Conservation (phyloP, 2,888 invertebrate species). For the Trachelus troglodyta region DNA sequence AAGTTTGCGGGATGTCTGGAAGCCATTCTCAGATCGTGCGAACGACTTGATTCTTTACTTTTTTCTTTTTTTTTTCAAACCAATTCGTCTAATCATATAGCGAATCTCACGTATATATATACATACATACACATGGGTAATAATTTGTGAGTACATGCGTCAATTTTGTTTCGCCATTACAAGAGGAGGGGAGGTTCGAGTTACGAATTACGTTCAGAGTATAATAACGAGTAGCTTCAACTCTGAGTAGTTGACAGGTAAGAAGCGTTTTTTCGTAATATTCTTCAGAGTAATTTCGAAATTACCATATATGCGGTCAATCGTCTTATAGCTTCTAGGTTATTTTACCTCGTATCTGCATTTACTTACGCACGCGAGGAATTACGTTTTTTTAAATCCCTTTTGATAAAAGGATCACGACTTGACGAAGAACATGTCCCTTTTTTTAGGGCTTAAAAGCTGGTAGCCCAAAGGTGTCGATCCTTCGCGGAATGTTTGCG, state of each 20-base stretch:
- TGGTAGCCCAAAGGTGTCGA: not conserved
- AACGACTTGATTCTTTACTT: not conserved
- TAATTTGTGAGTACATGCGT: not conserved
- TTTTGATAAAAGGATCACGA: not conserved
- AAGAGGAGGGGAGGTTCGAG: no score
- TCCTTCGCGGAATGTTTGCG: not conserved
- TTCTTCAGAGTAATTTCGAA: not conserved
- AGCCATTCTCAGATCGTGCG: not conserved
- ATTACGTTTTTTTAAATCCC: not conserved
- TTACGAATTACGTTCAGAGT: not conserved
- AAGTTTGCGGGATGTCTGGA: constrained; percentile 10
- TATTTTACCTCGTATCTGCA: not conserved
- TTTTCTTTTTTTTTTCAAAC: not conserved
- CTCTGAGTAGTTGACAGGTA: not conserved
- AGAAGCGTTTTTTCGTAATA: not conserved
- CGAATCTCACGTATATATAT: not conserved
- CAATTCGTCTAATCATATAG: not conserved
- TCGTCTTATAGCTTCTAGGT: not conserved
- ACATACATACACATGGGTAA: not conserved
- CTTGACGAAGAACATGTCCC: not conserved
- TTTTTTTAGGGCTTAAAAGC: not conserved
- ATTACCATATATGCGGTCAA: not conserved
- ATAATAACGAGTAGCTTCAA: not conserved
- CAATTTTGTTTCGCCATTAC: not conserved
- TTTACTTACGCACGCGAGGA: not conserved